Percentiles rank a stretch among this genome's conserved stretches.
phyloP scores from a whole-genome alignment of 2,113 vertebrate genomes.

The Mesoclemmys tuberculata region DNA sequence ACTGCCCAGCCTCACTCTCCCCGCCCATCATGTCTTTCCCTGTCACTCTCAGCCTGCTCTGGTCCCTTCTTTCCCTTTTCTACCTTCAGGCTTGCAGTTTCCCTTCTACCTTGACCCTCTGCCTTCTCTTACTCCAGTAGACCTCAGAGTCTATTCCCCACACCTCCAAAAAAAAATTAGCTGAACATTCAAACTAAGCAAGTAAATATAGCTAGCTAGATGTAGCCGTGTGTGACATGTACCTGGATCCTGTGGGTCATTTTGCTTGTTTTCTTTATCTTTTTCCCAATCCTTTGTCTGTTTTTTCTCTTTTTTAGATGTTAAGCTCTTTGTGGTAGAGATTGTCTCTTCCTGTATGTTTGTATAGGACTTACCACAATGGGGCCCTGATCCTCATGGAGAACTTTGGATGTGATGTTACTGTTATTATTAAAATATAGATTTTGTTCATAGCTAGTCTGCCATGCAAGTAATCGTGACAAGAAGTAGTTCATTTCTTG shows the following conservation, averaged over 20 bases:
- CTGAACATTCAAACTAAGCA: neutral
- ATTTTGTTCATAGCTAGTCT: neutral
- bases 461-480: neutral
- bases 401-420: neutral
- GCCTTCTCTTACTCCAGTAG: neutral
- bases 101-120: neutral
- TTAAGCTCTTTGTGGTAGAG: neutral
- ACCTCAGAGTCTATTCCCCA: no score
- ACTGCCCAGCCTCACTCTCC: neutral
- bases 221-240: neutral
- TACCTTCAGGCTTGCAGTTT: neutral
- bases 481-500: neutral
- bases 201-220: neutral
- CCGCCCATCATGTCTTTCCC: neutral
- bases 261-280: neutral
- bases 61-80: neutral
- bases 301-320: neutral
- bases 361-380: neutral
- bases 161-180: neutral
- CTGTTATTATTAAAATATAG: neutral
- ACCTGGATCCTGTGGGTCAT: neutral
- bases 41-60: neutral
- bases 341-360: neutral
- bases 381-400: neutral
- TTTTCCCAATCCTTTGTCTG: neutral